Conservation (phyloP, 2,113 vertebrate genomes). For the Coryphaenoides rupestris region DNA sequence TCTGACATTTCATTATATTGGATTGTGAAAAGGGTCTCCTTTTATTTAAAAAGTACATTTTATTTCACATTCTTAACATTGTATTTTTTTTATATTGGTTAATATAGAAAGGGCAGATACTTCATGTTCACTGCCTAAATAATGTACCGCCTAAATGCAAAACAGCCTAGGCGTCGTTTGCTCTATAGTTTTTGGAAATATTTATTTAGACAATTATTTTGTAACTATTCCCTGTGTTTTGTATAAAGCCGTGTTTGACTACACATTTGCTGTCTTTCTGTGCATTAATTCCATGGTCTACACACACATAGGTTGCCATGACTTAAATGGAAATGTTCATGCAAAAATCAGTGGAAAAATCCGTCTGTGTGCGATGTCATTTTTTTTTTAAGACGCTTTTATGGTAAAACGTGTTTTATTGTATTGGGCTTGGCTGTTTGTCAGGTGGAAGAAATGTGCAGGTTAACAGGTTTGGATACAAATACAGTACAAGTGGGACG, state of each 20-base stretch:
- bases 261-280: slow-evolving; percentile 19
- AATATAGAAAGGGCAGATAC: slow-evolving; percentile 4
- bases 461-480: too few species aligned
- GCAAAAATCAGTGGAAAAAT: too few species aligned
- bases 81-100: slow-evolving; percentile 23
- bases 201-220: slow-evolving; percentile 58
- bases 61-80: slow-evolving; percentile 3
- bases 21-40: slow-evolving; percentile 1
- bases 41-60: slow-evolving; percentile 10
- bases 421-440: too few species aligned
- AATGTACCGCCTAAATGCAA: slow-evolving; percentile 10
- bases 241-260: slow-evolving; percentile 65
- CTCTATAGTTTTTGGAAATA: slow-evolving; percentile 34
- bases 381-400: too few species aligned
- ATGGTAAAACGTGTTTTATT: too few species aligned
- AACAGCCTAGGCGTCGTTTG: slow-evolving; percentile 13
- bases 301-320: too few species aligned
- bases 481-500: too few species aligned
- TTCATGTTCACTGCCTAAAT: slow-evolving; percentile 3
- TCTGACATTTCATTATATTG: background rate
- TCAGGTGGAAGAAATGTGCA: too few species aligned
- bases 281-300: background rate
- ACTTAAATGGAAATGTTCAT: too few species aligned
- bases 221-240: slow-evolving; percentile 64
- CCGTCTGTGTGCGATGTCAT: too few species aligned